phyloP scores from a whole-genome alignment of 2,113 vertebrate species.

The Macrotus californicus region DNA sequence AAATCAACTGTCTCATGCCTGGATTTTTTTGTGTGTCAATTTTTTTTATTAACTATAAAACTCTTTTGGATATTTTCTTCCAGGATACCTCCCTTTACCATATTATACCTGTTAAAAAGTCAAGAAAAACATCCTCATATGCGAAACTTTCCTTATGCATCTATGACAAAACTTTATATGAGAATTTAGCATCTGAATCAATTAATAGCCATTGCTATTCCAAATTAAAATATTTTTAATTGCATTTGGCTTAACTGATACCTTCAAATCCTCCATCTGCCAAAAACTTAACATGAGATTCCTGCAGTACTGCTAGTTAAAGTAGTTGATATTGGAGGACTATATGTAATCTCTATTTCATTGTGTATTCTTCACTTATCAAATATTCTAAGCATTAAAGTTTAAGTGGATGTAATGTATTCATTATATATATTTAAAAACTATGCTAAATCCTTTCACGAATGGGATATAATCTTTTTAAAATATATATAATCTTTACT shows the following conservation, averaged over 20 bases:
- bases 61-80: constrained; percentile 57
- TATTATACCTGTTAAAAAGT: constrained; percentile 39
- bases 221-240: constrained; percentile 75
- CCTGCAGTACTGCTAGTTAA: constrained; percentile 56
- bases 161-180: constrained; percentile 9
- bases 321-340: neutral
- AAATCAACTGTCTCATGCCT: constrained; percentile 82
- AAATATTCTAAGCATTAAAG: neutral
- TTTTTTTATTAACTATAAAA: constrained; percentile 63
- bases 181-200: constrained; percentile 66
- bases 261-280: constrained; percentile 71
- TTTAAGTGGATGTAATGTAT: neutral
- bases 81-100: constrained; percentile 65
- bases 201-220: constrained; percentile 76
- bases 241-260: constrained; percentile 72
- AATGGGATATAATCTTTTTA: neutral
- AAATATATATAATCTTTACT: too few relatives aligned
- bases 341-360: neutral
- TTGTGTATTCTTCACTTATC: neutral
- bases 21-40: constrained; percentile 77
- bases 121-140: neutral
- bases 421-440: neutral
- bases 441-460: neutral
- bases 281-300: constrained; percentile 76
- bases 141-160: constrained; percentile 35